Evolutionary conservation across 1,140 invertebrate genomes (phyloP).

Genomic region (Platyura marginata): DNA sequence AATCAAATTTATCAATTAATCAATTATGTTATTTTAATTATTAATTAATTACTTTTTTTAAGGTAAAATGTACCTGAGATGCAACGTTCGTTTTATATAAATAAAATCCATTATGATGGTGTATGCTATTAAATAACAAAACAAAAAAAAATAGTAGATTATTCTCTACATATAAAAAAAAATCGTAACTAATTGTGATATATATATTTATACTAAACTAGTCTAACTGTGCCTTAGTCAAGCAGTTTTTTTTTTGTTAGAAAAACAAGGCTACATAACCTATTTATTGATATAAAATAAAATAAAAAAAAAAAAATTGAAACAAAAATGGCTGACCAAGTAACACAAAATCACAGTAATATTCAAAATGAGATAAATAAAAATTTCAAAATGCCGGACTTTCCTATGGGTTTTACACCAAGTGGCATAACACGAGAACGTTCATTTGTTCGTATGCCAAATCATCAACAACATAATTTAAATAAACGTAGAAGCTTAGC

Average conservation of each 20-base stretch:
- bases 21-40: too few species aligned
- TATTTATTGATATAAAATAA: not conserved
- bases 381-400: not conserved
- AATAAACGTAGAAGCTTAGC: conserved; percentile 24
- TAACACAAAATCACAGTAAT: not conserved
- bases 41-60: too few species aligned
- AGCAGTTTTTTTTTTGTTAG: too few species aligned
- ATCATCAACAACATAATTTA: conserved; percentile 32
- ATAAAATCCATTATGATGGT: not conserved
- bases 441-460: conserved; percentile 36
- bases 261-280: not conserved
- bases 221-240: not conserved
- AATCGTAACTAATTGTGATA: not conserved
- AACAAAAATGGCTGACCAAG: not conserved
- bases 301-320: not conserved
- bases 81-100: not conserved
- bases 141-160: too few species aligned
- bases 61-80: not conserved
- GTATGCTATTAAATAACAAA: not conserved
- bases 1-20: too few species aligned
- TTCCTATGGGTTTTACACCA: conserved; percentile 8
- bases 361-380: not conserved
- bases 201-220: not conserved
- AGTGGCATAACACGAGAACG: conserved; percentile 36
- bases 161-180: too few species aligned